These are phyloP conservation scores for Drosophila orena DNA, from an alignment of 1,140 invertebrate species.

Conservation along the genomic window DNA sequence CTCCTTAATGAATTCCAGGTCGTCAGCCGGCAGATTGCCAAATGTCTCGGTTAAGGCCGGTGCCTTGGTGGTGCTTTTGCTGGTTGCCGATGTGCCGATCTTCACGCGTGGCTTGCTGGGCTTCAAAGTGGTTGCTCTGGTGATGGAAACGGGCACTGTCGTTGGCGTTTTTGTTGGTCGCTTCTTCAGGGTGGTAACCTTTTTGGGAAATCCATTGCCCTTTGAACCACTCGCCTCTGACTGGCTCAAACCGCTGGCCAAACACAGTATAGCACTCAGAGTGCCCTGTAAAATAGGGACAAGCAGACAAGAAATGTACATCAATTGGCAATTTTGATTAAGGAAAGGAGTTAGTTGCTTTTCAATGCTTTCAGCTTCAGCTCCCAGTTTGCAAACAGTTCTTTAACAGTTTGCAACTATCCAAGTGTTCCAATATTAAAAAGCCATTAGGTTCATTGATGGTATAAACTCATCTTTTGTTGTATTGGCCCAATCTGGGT, in stretches of 20 bases:
- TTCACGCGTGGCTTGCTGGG: slow-evolving; percentile 70
- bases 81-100: slow-evolving; percentile 25
- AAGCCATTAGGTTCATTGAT: slow-evolving; percentile 18
- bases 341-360: no score
- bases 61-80: slow-evolving; percentile 31
- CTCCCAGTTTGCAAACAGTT: no score
- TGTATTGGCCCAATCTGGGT: slow-evolving; percentile 46
- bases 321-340: background rate
- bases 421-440: no score
- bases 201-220: slow-evolving; percentile 69
- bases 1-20: slow-evolving; percentile 83
- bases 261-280: slow-evolving; percentile 53
- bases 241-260: slow-evolving; percentile 46
- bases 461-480: slow-evolving; percentile 15
- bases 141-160: slow-evolving; percentile 11
- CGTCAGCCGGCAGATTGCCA: slow-evolving; percentile 74
- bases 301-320: background rate
- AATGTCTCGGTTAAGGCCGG: slow-evolving; percentile 59
- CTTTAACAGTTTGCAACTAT: no score
- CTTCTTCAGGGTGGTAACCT: slow-evolving; percentile 77
- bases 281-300: slow-evolving; percentile 47
- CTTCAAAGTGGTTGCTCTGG: slow-evolving; percentile 38
- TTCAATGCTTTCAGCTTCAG: no score
- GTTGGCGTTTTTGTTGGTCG: slow-evolving; percentile 72
- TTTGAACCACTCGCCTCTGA: slow-evolving; percentile 42